Base-by-base conservation (phyloP, 2,797 vertebrate species). In the Diplodus sargus region DNA sequence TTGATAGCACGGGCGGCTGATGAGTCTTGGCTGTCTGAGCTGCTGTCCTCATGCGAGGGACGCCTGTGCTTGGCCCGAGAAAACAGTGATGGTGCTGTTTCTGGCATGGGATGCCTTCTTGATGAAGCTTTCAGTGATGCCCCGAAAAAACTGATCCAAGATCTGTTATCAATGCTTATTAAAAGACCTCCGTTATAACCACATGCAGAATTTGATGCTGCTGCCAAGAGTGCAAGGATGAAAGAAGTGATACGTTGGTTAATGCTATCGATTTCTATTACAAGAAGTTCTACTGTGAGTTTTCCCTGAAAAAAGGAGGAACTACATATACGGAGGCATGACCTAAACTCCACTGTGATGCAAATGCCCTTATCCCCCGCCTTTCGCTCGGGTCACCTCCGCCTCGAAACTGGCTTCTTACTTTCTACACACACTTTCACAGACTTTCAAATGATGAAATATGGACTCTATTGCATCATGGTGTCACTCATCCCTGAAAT, bases 241-340 rank as follows among this genome's bases (percentile, higher is more conserved):
- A 79, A 74, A 77, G 23, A 70, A 54, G 77, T 74, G 82, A 74
- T 54, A 43, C 2, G 39, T 57, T 52, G 59, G 25, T 71, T 72
- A 71, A 25, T 82, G 66, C 30, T 84, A 39, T 43, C 8, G 5
- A 66, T 68, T 70, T 62, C 52, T 63, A 65, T 20, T 63, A 25
- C 12, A 53, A 75, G 20, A 63, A 66, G 60, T 74, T 76, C 42
- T 45, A 49, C 34, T 67, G 39, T 56, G 56, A 22, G 56, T 82
- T 86, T 82, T 82, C 82, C 84, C 85, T 84, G 84, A 85, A 84
- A 81, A 64, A 64, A 81, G 39, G 52, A 83, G 70, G 69, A 86
- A 87, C 78, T 76, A 80, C 54, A 56, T 15, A 66, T 49, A 51
- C 23, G 30, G 18, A 81, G 60, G 42, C 18, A 23, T 62, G 71